Percentiles rank a stretch among this genome's conserved stretches.
phyloP scores from a whole-genome alignment of 2,113 vertebrate species.

The Psittacara wagleri region DNA sequence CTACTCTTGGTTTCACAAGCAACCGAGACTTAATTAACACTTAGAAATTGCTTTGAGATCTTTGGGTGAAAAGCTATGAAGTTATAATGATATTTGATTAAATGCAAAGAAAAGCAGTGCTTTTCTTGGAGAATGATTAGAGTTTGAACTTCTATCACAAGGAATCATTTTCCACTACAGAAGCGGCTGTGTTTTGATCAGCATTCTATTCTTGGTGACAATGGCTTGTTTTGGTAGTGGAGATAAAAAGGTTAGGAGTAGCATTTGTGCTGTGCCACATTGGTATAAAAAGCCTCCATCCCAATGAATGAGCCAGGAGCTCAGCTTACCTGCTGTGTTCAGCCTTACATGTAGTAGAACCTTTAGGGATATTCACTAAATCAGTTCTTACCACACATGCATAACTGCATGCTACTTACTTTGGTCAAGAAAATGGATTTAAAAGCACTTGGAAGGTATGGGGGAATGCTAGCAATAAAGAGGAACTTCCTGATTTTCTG shows the following conservation, averaged over 20 bases:
- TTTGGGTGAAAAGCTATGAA: not conserved
- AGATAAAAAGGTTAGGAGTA: not conserved
- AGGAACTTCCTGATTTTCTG: not conserved
- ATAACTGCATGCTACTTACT: not conserved
- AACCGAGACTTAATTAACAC: not conserved
- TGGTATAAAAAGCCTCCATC: not conserved
- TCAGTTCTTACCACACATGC: rapidly evolving
- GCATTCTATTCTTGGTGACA: not conserved
- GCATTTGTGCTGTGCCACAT: not conserved
- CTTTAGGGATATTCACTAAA: not conserved
- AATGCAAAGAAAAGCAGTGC: not conserved
- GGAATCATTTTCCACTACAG: not conserved
- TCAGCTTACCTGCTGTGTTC: not conserved
- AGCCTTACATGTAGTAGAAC: not conserved
- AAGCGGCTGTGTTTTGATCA: not conserved
- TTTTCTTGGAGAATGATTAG: not conserved
- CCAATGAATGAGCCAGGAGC: rapidly evolving
- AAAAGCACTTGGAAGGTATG: not conserved
- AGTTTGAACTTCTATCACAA: not conserved
- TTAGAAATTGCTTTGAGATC: constrained; percentile 18
- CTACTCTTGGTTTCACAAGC: not conserved
- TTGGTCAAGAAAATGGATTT: not conserved
- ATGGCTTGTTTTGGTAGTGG: not conserved
- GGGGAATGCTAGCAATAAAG: not conserved
- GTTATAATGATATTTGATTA: constrained; percentile 7